Conservation (phyloP, 2,797 vertebrate species). For the Chloroceryle amazona region DNA sequence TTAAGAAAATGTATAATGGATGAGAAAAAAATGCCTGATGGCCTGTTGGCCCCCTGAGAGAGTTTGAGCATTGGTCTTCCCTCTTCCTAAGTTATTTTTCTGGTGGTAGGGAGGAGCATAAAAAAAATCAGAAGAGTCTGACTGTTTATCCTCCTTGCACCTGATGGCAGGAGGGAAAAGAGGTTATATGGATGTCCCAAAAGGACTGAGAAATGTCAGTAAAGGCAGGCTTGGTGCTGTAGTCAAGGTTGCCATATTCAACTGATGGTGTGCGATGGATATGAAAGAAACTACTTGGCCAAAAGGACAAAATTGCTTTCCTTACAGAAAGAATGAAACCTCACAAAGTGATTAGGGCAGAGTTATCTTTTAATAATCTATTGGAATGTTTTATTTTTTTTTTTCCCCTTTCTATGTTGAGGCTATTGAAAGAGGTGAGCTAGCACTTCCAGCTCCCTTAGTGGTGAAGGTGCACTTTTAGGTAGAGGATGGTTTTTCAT, state of each 20-base stretch:
- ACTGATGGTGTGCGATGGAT: background rate
- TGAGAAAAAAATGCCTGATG: background rate
- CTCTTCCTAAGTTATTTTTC: background rate
- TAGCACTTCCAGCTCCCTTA: background rate
- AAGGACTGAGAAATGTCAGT: background rate
- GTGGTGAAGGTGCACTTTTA: background rate
- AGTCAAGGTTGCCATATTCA: background rate
- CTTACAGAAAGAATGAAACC: background rate
- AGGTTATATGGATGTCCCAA: background rate
- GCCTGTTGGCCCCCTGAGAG: background rate
- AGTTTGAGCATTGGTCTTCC: background rate
- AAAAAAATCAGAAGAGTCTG: background rate
- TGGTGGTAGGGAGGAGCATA: rapidly evolving
- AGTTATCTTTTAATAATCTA: background rate
- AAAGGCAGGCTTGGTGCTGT: background rate
- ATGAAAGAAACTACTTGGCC: background rate
- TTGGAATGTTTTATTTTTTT: background rate
- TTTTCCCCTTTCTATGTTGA: background rate
- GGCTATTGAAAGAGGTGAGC: background rate
- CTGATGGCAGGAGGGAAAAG: background rate
- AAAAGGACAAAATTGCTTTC: background rate
- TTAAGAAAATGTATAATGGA: background rate
- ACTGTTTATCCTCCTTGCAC: background rate
- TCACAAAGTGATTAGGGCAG: background rate
- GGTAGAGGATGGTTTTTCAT: background rate